Conservation (phyloP, 2,888 invertebrate species). For the Oxytorus armatus region DNA sequence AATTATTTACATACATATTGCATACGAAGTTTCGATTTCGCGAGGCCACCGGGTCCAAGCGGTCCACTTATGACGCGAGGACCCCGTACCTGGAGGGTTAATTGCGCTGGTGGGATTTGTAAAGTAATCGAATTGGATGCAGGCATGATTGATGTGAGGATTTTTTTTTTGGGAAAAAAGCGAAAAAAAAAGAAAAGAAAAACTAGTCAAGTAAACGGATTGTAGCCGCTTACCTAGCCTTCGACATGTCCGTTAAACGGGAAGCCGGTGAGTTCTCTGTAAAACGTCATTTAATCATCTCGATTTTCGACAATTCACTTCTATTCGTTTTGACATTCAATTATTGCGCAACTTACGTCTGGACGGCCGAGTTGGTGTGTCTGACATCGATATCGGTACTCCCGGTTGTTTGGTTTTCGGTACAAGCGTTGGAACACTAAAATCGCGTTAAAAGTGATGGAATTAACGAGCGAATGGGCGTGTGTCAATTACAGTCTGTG, state of each 20-base stretch:
- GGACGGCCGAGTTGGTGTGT: constrained; percentile 62
- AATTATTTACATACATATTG: too few relatives aligned
- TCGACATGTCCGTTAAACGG: constrained; percentile 71
- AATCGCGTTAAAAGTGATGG: neutral
- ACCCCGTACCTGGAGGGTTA: neutral
- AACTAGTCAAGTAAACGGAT: constrained; percentile 3
- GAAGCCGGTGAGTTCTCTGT: constrained; percentile 69
- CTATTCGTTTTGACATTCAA: neutral
- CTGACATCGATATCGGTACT: constrained; percentile 64
- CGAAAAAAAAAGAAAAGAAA: neutral
- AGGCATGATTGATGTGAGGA: neutral
- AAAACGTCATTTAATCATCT: constrained; percentile 49
- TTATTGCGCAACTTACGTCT: constrained; percentile 64
- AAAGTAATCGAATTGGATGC: neutral
- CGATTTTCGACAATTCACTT: neutral
- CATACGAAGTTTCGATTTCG: too few relatives aligned
- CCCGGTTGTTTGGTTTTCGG: constrained; percentile 64
- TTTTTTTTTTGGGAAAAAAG: neutral
- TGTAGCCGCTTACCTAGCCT: constrained; percentile 74
- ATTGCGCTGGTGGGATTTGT: neutral
- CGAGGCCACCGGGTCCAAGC: too few relatives aligned
- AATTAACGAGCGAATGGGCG: neutral
- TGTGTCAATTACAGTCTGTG: too few relatives aligned
- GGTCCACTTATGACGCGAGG: too few relatives aligned
- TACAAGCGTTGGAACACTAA: constrained; percentile 43